Evolutionary conservation across 2,797 vertebrate genomes (phyloP).

Genomic region (Sebastes matsubarae): DNA sequence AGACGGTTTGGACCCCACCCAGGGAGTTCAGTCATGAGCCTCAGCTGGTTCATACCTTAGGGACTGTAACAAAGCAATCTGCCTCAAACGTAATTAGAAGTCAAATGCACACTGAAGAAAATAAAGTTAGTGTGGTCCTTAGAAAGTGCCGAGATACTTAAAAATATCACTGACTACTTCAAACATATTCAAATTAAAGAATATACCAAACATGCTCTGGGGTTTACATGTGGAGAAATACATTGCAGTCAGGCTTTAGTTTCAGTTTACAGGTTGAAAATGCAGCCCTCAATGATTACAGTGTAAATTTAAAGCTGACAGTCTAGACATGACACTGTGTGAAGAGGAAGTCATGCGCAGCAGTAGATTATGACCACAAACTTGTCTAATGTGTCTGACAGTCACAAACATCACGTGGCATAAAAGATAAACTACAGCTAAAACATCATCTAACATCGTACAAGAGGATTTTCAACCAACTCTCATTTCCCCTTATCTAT

Average conservation of each 20-base stretch:
- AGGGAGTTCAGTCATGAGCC: slow-evolving; percentile 38
- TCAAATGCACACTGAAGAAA: not conserved
- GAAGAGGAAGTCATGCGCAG: slow-evolving; percentile 62
- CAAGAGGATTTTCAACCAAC: not conserved
- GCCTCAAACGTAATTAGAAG: slow-evolving; percentile 7
- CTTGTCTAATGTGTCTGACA: not conserved
- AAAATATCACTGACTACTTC: not conserved
- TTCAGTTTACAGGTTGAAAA: not conserved
- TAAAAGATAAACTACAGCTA: slow-evolving; percentile 3
- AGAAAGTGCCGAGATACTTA: not conserved
- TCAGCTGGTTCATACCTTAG: slow-evolving; percentile 29
- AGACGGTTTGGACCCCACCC: slow-evolving; percentile 64
- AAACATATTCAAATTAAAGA: not conserved
- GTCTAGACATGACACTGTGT: not conserved
- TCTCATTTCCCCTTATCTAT: not conserved
- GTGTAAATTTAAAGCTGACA: slow-evolving; percentile 4
- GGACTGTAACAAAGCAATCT: slow-evolving; percentile 35
- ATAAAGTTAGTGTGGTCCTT: slow-evolving; percentile 3
- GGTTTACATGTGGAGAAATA: not conserved
- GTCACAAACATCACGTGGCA: not conserved
- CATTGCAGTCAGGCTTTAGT: not conserved
- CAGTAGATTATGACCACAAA: slow-evolving; percentile 53
- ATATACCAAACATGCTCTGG: not conserved
- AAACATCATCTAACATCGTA: not conserved
- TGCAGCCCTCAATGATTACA: not conserved